Percentiles rank a stretch among this genome's conserved stretches.
phyloP scores from a whole-genome alignment of 2,797 vertebrate genomes.

The Eupleurogrammus muticus region DNA sequence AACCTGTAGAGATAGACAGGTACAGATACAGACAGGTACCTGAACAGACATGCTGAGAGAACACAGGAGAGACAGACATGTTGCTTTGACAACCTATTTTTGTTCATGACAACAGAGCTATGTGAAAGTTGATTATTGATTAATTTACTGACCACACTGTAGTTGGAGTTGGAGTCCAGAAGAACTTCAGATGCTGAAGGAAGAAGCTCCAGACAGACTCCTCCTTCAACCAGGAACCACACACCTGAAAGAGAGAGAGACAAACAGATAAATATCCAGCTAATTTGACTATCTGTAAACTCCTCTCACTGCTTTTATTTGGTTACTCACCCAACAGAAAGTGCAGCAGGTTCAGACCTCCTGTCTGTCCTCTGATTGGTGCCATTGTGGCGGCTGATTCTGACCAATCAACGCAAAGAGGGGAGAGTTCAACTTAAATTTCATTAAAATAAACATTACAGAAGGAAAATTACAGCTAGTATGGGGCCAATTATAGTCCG shows the following conservation, averaged over 20 bases:
- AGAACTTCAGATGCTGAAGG: conserved; percentile 80
- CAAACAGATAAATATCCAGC: background rate
- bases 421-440: conserved; percentile 13
- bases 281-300: background rate
- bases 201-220: conserved; percentile 70
- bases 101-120: too few species aligned
- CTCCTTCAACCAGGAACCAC: conserved; percentile 49
- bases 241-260: conserved; percentile 37
- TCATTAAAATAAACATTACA: background rate
- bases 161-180: conserved; percentile 81
- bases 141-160: conserved; percentile 74
- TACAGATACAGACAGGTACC: conserved; percentile 37
- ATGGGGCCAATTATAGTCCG: too few species aligned
- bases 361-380: conserved; percentile 4
- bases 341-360: conserved; percentile 32
- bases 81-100: too few species aligned
- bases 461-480: too few species aligned
- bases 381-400: conserved; percentile 23
- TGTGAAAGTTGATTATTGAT: background rate
- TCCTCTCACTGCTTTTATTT: background rate
- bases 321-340: conserved; percentile 61
- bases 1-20: background rate
- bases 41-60: conserved; percentile 72
- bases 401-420: conserved; percentile 9
- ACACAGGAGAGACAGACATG: conserved; percentile 1